Evolutionary conservation across 2,888 invertebrate genomes (phyloP), one percentile per base, ranked within the genome.

Genomic region (Exephanes ischioxanthus): DNA sequence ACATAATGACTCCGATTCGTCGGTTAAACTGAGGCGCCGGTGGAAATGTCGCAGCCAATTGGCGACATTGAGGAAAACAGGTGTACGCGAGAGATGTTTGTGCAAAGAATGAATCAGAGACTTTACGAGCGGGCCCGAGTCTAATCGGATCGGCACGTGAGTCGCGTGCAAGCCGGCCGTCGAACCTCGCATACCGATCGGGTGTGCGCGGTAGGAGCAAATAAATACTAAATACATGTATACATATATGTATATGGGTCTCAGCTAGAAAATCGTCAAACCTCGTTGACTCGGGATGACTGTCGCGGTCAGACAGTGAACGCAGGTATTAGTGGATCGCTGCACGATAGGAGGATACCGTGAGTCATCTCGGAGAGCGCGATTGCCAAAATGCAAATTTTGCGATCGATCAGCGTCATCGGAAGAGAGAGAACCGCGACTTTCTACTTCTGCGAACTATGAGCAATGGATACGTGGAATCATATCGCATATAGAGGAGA

Each of bases 131-230:
- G 61, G 48, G 68, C 14, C 67, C 58, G 79, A 72, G 79, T 76
- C 75, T 82, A 82, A 85, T 85, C 81, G 79, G 79, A 79, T 80
- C 70, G 85, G 79, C 82, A 80, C 79, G 85, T 82, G 82, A 79
- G 67, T 82, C 82, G 78, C 85, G 78, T 79, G 81, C 81, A 68
- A 37, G 68, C 41, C 71, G 85, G 81, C 51, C 85, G 66, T 85
- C 85, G 85, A 85, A 85, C 85, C 79, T 85, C n/a, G 82, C 78
- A 79, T 85, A 79, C 79, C 75, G 82, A 85, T 85, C 68, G 53
- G 53, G 22, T 55, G 51, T 78, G 66, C 19, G 19, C 41, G 45
- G 63, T 26, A 33, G 30, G 22, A 26, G 68, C 53, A 37, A 66
- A 45, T 72, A 33, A 41, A 41, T 41, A 41, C 41, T 53, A 26